Evolutionary conservation across 30 jellyfish, hydroid and myxozoan genomes (phyloP), one percentile per base, ranked within the genome.

Genomic region (Aurelia coerulea): DNA sequence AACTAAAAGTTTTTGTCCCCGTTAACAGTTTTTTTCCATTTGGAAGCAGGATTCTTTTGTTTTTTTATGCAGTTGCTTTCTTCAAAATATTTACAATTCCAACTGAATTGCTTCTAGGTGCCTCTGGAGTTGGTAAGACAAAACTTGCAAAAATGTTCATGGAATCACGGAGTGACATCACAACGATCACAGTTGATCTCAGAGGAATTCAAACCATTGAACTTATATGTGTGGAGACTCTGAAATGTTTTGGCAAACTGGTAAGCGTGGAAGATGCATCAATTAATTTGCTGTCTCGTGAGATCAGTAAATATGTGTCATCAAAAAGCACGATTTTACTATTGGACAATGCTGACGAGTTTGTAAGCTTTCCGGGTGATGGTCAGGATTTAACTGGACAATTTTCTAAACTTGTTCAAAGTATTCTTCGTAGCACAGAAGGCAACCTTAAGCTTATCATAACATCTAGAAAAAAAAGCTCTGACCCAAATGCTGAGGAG

Each of bases 341-440:
- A 31, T 62, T 83, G 46, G 92, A 83, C 74, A 83, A 83, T 83
- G 92, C 92, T 12, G 92, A 83, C 42, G 86, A 83, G 23, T 83
- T 83, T 83, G 83, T 83, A 1, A 72, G 64, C 18, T 62, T 42
- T 62, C 13, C 74, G 34, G 92, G 86, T 56, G 64, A 11, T 5
- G 86, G 86, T 2, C 68, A 51, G 23, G 86, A 83, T 31, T 66
- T 52, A 15, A 72, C 92, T 15, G 76, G 39, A 32, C 62, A 68
- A 3, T 83, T 83, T 62, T 62, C 92, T 9, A 13, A 39, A 2
- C 86, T 83, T 46, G 67, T 83, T 12, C 32, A 83, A 63, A 70
- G 62, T 4, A 8, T 71, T 52, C 31, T 83, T 6, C 49, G 8
- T 31, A 9, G 15, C 29, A 34, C 92, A 71, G 39, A 35, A 5